phyloP scores from a whole-genome alignment of 2,113 vertebrate species.

The Hemiprocne comata region DNA sequence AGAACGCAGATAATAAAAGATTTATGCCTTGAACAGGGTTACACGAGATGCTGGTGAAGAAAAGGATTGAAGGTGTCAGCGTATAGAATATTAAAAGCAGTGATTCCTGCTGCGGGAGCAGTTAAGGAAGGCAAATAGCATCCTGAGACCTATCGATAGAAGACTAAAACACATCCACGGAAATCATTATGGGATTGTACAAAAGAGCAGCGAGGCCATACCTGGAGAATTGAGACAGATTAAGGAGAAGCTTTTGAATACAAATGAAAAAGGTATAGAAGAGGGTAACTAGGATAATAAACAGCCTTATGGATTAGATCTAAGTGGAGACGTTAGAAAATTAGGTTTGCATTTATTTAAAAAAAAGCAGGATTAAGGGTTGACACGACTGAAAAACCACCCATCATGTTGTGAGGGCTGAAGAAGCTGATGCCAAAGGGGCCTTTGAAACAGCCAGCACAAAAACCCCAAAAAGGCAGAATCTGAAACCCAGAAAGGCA shows the following conservation, averaged over 20 bases:
- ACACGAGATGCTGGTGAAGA: neutral
- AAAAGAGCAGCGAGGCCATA: neutral
- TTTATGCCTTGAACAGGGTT: neutral
- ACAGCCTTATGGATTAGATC: slow-evolving; percentile 53
- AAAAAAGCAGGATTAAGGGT: neutral
- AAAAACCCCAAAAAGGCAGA: fast-evolving
- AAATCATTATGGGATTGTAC: slow-evolving; percentile 43
- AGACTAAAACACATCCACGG: slow-evolving; percentile 3
- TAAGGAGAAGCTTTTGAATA: slow-evolving; percentile 43
- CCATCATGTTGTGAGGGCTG: fast-evolving
- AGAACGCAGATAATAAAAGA: neutral
- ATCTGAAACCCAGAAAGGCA: neutral
- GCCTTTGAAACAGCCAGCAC: neutral
- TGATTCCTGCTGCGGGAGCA: neutral
- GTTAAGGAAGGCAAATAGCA: slow-evolving; percentile 48
- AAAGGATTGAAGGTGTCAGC: neutral
- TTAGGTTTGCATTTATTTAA: slow-evolving; percentile 48
- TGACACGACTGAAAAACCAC: neutral
- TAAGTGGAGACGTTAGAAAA: slow-evolving; percentile 54
- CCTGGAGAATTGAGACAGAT: slow-evolving; percentile 47
- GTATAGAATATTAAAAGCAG: neutral
- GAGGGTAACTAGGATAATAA: slow-evolving; percentile 56
- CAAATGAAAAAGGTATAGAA: neutral
- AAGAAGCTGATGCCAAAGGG: neutral
- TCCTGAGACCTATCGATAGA: slow-evolving; percentile 17